Percentiles rank a stretch among this genome's conserved stretches.
These are phyloP conservation scores for Baronia brevicornis DNA, from an alignment of 2,888 invertebrate genomes.

Conservation along the genomic window DNA sequence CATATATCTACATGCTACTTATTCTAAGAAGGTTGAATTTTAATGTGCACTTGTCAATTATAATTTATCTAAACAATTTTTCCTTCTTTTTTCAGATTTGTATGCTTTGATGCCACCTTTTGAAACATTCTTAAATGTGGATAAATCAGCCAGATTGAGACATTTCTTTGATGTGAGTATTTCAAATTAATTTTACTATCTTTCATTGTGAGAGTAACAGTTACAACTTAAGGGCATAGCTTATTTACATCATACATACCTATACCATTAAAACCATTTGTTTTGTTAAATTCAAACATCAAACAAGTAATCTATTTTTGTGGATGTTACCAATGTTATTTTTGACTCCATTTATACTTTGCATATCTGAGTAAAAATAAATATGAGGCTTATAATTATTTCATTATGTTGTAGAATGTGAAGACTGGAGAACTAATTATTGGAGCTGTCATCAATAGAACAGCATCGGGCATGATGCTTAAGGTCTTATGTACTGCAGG, in stretches of 20 bases:
- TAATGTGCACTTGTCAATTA: background rate
- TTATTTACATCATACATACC: too few species aligned
- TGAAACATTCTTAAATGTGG: constrained; percentile 88
- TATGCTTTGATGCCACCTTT: constrained; percentile 90
- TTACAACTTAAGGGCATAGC: too few species aligned
- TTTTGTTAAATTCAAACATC: too few species aligned
- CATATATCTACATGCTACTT: constrained; percentile 1
- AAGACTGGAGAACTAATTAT: constrained; percentile 87
- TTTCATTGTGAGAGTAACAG: background rate
- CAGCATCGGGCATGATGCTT: constrained; percentile 82
- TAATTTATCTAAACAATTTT: background rate
- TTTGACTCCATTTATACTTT: too few species aligned
- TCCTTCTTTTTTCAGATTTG: constrained; percentile 73
- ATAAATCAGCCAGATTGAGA: constrained; percentile 83
- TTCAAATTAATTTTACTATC: background rate
- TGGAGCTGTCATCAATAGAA: constrained; percentile 85
- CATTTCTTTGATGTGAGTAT: constrained; percentile 87
- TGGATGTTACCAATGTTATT: too few species aligned
- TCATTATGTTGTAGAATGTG: constrained; percentile 78
- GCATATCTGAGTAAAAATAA: too few species aligned
- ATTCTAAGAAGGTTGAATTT: background rate
- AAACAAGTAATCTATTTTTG: too few species aligned
- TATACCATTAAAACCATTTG: too few species aligned
- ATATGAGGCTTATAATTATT: too few species aligned
- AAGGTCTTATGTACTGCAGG: constrained; percentile 90